Percentiles rank a stretch among this genome's conserved stretches.
Evolutionary conservation across 2,888 invertebrate species (phyloP).

Genomic region (Drosophila mulleri): DNA sequence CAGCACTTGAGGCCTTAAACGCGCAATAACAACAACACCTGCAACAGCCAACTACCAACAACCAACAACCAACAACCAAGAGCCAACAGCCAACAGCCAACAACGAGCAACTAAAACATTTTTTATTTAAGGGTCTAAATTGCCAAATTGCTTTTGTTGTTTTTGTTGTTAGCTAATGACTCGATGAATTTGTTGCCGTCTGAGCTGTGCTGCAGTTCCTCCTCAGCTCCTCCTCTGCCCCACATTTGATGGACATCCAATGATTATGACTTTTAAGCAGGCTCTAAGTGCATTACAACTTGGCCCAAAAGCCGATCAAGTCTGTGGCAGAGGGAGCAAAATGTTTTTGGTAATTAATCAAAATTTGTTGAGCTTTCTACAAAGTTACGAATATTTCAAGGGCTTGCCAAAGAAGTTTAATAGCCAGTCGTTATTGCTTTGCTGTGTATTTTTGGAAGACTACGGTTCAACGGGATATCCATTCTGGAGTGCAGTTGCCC

Average conservation of each 20-base stretch:
- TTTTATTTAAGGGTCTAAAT: constrained; percentile 36
- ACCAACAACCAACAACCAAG: background rate
- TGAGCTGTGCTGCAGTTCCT: constrained; percentile 12
- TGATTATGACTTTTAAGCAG: constrained; percentile 64
- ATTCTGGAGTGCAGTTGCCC: too few species aligned
- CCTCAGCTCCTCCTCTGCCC: background rate
- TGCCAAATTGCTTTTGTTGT: constrained; percentile 44
- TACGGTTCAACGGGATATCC: too few species aligned
- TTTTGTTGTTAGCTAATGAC: constrained; percentile 65
- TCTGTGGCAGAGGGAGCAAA: background rate
- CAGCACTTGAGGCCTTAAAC: constrained; percentile 19
- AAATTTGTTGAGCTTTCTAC: background rate
- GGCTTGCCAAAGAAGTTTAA: background rate
- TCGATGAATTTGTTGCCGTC: constrained; percentile 63
- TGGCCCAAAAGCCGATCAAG: background rate
- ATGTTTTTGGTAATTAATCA: constrained; percentile 9
- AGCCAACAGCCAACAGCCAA: constrained; percentile 6
- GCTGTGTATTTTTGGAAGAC: background rate
- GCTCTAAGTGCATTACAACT: constrained; percentile 45
- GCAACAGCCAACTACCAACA: constrained; percentile 9
- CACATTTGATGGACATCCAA: constrained; percentile 30
- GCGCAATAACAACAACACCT: constrained; percentile 22
- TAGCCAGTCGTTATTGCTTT: too few species aligned
- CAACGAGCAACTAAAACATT: constrained; percentile 17
- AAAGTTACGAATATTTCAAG: constrained; percentile 3